Base-by-base conservation (phyloP, 2,113 vertebrate species). In the Microcebus tavaratra region DNA sequence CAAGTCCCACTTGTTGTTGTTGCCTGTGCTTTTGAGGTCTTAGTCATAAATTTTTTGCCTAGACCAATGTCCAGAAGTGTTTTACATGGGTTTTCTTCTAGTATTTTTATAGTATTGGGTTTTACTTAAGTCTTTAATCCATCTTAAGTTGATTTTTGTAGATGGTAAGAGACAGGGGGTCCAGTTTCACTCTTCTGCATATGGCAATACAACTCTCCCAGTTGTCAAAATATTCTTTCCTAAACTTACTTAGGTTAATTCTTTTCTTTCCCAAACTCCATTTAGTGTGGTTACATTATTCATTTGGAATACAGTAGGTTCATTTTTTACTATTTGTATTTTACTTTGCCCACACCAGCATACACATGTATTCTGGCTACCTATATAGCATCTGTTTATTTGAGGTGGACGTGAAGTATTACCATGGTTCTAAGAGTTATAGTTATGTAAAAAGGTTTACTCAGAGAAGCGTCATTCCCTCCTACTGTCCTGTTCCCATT, bases 141-240 rank as follows among this genome's bases (percentile, higher is more conserved):
- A 63, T 63, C 61, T 29, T 63, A 25, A 63, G 61, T 63, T 63
- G 61, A 63, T 63, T 29, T 63, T 29, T 63, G 61, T 63, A 63
- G 29, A 29, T 63, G 61, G 61, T 29, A 25, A 63, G 61, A 63
- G 61, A 63, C 12, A 29, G 61, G 59, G 59, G 27, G 27, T 63
- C 61, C 25, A 13, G 27, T 63, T 63, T 63, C 61, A 63, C 29
- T 63, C 61, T 63, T 63, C 61, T 29, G 61, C 27, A 63, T 63
- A 29, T 63, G 25, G 61, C 61, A 12, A 63, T 29, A 27, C 25
- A 63, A 13, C 29, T 63, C 61, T 63, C 61, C 61, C 61, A 63
- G 61, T 27, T 63, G 61, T 83, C 48, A 90, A 95, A 87, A 88
- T 72, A 93, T 59, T 84, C 50, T 88, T 94, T 79, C 25, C 10